Percentiles rank a stretch among this genome's conserved stretches.
phyloP scores from a whole-genome alignment of 2,797 vertebrate genomes.

The Periophthalmus magnuspinnatus region DNA sequence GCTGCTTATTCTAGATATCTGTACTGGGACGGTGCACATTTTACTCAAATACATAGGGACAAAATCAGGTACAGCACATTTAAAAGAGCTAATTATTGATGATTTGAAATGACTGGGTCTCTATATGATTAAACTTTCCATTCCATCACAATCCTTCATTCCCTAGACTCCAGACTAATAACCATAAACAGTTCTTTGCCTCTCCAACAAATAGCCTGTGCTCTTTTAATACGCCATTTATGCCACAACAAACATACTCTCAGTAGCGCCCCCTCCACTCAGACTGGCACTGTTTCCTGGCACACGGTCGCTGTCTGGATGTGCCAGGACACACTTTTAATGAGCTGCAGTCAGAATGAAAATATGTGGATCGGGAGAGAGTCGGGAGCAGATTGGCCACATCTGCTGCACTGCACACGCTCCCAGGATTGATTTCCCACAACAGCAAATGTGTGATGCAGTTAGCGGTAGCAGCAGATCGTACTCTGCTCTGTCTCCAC shows the following conservation, averaged over 20 bases:
- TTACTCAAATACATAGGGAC: no score
- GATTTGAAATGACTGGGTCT: background rate
- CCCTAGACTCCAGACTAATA: background rate
- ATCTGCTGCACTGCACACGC: slow-evolving; percentile 37
- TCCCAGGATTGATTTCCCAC: slow-evolving; percentile 36
- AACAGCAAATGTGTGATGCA: slow-evolving; percentile 19
- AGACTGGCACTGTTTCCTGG: background rate
- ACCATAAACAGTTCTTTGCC: background rate
- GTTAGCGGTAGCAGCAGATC: background rate
- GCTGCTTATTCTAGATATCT: no score
- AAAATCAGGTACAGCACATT: no score
- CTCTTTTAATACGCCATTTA: no score
- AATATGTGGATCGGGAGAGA: slow-evolving; percentile 46
- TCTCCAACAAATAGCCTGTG: background rate
- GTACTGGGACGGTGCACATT: no score
- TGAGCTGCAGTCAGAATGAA: slow-evolving; percentile 40
- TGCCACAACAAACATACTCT: no score
- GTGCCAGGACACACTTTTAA: slow-evolving; percentile 42
- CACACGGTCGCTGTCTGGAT: background rate
- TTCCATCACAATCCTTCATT: background rate
- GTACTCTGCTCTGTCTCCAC: background rate
- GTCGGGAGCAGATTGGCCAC: slow-evolving; percentile 44
- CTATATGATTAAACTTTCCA: background rate
- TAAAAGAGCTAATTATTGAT: no score
- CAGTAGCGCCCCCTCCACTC: background rate